Conservation (phyloP, 2,113 vertebrate genomes). For the Cyprinus carpio region DNA sequence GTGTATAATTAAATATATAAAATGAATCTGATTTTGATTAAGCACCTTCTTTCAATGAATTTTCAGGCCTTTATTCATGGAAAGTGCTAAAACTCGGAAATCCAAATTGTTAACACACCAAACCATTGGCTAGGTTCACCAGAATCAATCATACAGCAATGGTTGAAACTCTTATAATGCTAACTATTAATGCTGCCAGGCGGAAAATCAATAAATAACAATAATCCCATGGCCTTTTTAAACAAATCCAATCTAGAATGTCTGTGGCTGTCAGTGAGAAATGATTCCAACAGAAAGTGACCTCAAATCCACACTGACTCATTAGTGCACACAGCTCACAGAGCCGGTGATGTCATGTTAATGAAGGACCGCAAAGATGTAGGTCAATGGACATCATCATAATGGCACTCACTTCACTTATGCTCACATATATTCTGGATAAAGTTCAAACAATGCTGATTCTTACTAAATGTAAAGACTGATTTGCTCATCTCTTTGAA, state of each 20-base stretch:
- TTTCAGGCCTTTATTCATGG: not conserved
- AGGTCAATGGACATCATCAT: conserved; percentile 27
- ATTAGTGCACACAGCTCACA: not conserved
- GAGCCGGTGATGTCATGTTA: not conserved
- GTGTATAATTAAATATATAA: not conserved
- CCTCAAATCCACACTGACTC: not conserved
- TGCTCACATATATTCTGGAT: conserved; percentile 5
- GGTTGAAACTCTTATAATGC: not conserved
- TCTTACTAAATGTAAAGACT: not conserved
- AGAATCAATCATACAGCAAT: conserved; percentile 27
- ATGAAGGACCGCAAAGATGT: not conserved
- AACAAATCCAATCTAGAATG: not conserved
- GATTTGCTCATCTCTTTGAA: not conserved
- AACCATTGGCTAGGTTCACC: conserved; percentile 40
- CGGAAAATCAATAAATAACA: conserved; percentile 1
- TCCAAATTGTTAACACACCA: not conserved
- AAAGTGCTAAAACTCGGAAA: not conserved
- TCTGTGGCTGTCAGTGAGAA: conserved; percentile 12
- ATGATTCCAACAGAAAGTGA: not conserved
- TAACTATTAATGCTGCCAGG: not conserved
- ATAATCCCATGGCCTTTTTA: not conserved
- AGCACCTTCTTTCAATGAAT: not conserved
- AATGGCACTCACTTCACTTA: conserved; percentile 2
- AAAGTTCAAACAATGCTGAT: not conserved
- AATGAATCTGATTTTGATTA: not conserved